phyloP scores from a whole-genome alignment of 2,113 vertebrate species.

The Dicentrarchus labrax region DNA sequence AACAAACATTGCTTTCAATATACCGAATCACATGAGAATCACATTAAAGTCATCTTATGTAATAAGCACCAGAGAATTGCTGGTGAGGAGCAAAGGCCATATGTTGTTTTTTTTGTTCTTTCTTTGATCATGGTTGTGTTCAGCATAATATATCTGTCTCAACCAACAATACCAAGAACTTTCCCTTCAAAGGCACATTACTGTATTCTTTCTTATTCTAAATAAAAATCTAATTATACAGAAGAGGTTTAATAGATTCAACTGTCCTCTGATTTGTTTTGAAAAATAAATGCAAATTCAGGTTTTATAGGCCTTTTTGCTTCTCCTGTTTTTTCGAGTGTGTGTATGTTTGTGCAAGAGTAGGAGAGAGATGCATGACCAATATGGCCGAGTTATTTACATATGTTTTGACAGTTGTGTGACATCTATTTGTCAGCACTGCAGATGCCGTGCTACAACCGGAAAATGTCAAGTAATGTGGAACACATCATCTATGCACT shows the following conservation, averaged over 20 bases:
- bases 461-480: constrained; percentile 22
- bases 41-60: constrained; percentile 33
- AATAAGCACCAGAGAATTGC: constrained; percentile 1
- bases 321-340: background rate
- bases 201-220: background rate
- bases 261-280: background rate
- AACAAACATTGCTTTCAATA: constrained; percentile 30
- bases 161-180: background rate
- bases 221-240: background rate
- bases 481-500: background rate
- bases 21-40: constrained; percentile 15
- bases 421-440: constrained; percentile 23
- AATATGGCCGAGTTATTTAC: background rate
- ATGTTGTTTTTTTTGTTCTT: background rate
- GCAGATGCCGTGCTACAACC: background rate
- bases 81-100: background rate
- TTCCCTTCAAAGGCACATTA: background rate
- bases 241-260: background rate
- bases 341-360: constrained; percentile 1
- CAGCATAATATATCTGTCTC: background rate
- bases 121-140: constrained; percentile 7
- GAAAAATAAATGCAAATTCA: background rate
- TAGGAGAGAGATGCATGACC: constrained; percentile 2
- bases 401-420: constrained; percentile 24
- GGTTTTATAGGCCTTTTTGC: background rate